Base-by-base conservation (phyloP, 2,888 invertebrate species). In the Clusia tigrina region DNA sequence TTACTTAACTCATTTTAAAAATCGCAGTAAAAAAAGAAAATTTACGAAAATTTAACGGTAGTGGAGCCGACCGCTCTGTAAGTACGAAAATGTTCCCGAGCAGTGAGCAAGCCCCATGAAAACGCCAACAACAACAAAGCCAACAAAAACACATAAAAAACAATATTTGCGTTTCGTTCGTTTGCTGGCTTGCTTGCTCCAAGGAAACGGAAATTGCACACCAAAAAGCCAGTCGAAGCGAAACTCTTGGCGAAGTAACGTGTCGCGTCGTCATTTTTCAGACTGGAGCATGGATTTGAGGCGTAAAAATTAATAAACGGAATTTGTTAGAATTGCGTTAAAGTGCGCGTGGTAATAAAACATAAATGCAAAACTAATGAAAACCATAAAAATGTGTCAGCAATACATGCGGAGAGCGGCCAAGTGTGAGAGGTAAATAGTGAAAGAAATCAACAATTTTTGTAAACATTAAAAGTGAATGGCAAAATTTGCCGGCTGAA, bases 181-280 rank as follows among this genome's bases (percentile, higher is more conserved):
- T 17, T 20, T 37, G 26, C 25, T 42, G 37, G 32, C 18, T 32
- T 52, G 59, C 24, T 17, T 67, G 67, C 71, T 70, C 69, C 73
- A 72, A 72, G 72, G 74, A 74, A 76, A 74, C 76, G 76, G 76
- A 76, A 74, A 76, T 76, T 74, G 73, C 73, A 76, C 71, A 71
- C 64, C 67, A 57, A 72, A 72, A 74, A 74, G 73, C 72, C 74
- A 82, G 81, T 81, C 82, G 80, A 78, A 80, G 79, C 79, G 80
- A 80, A 82, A 81, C 81, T 80, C 81, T 81, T 77, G 81, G 71
- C 76, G 81, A 78, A 80, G 77, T 75, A 81, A 78, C 81, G 80
- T 79, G 79, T 75, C 74, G 75, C 77, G 71, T 74, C 71, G 73
- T 23, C 3, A 17, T 6, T 42, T 42, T 42, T 42, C 42, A 17